phyloP scores from a whole-genome alignment of 2,113 vertebrate species.

The Gallinago jamesoni region DNA sequence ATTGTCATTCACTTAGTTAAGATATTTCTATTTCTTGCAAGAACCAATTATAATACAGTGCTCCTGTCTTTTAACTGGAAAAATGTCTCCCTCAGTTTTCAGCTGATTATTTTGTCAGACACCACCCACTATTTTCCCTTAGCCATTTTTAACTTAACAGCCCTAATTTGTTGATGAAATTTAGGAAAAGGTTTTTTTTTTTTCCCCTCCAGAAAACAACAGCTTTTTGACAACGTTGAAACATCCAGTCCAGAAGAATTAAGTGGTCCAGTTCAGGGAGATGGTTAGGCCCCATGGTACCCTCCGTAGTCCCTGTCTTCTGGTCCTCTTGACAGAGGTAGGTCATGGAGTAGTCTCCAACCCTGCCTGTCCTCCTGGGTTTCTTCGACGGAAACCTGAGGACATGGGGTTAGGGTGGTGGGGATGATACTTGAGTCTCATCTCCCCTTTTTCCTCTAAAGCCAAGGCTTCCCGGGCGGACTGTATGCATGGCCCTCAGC shows the following conservation, averaged over 20 bases:
- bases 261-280: not conserved
- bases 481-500: not conserved
- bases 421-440: not conserved
- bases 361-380: not conserved
- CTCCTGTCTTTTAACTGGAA: slow-evolving; percentile 54
- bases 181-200: not conserved
- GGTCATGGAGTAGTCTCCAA: not conserved
- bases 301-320: not conserved
- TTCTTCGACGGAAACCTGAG: not conserved
- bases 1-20: slow-evolving; percentile 64
- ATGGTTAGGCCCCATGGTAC: fast-evolving
- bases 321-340: not conserved
- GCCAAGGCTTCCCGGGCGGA: not conserved
- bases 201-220: not conserved
- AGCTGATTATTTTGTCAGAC: slow-evolving; percentile 11
- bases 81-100: slow-evolving; percentile 53
- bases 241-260: not conserved
- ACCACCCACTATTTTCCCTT: not conserved
- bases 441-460: not conserved
- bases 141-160: not conserved
- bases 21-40: slow-evolving; percentile 66
- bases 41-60: slow-evolving; percentile 40
- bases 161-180: not conserved
- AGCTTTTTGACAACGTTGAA: not conserved
- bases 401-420: not conserved